Percentiles rank a stretch among this genome's conserved stretches.
Evolutionary conservation across 2,888 invertebrate species (phyloP).

Genomic region (Blastobasis adustella): DNA sequence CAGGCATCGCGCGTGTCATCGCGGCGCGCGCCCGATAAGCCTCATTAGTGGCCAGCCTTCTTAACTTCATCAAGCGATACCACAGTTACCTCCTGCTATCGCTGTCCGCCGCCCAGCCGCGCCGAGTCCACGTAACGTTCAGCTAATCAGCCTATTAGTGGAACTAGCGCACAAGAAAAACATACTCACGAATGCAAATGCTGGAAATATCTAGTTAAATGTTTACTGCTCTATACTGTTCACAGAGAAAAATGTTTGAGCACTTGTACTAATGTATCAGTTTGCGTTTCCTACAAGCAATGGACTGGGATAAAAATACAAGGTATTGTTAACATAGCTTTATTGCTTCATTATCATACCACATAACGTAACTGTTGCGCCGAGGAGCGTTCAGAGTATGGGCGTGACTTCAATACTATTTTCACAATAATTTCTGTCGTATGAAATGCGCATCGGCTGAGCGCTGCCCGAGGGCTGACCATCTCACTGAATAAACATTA

Average conservation of each 20-base stretch:
- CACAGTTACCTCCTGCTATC: constrained; percentile 9
- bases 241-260: too few relatives aligned
- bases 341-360: constrained; percentile 25
- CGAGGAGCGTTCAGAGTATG: constrained; percentile 10
- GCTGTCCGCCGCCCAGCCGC: background rate
- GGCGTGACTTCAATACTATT: constrained; percentile 29
- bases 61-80: constrained; percentile 56
- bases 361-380: constrained; percentile 25
- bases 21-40: constrained; percentile 45
- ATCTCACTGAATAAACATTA: constrained; percentile 22
- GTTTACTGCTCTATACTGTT: too few relatives aligned
- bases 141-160: background rate
- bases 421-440: constrained; percentile 27
- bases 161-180: background rate
- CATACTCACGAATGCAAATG: too few relatives aligned
- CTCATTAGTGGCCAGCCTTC: constrained; percentile 57
- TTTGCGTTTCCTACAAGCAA: too few relatives aligned
- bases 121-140: background rate
- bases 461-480: constrained; percentile 9
- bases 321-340: background rate
- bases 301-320: too few relatives aligned
- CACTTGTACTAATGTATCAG: too few relatives aligned
- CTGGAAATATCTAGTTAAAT: too few relatives aligned
- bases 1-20: constrained; percentile 63
- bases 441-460: constrained; percentile 12